Conservation (phyloP, 2,888 invertebrate species). For the Trilocha varians region DNA sequence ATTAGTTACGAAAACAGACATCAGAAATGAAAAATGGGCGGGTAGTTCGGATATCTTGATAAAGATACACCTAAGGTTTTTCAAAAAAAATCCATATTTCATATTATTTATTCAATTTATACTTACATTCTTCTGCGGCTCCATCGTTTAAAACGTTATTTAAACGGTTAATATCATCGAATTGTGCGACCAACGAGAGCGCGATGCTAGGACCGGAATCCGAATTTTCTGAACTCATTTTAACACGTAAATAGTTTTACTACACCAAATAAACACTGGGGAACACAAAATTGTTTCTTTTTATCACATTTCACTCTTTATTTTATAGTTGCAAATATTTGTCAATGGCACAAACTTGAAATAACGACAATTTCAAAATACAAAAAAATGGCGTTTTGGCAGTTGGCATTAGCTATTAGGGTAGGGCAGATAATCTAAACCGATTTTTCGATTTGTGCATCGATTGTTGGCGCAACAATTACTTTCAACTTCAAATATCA, state of each 20-base stretch:
- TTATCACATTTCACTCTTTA: conserved; percentile 13
- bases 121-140: conserved; percentile 79
- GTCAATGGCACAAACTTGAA: conserved; percentile 15
- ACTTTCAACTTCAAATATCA: too few species aligned
- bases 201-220: conserved; percentile 48
- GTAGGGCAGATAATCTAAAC: too few species aligned
- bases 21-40: background rate
- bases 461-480: too few species aligned
- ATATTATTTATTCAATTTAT: background rate
- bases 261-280: background rate
- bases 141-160: conserved; percentile 77
- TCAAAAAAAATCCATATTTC: background rate
- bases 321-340: conserved; percentile 2
- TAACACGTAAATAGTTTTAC: conserved; percentile 10
- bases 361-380: too few species aligned
- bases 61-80: too few species aligned
- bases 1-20: too few species aligned
- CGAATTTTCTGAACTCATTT: conserved; percentile 60
- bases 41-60: background rate
- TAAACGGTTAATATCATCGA: conserved; percentile 81
- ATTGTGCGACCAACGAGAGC: conserved; percentile 78
- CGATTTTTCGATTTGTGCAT: too few species aligned
- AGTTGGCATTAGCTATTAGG: too few species aligned
- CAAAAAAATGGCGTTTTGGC: too few species aligned
- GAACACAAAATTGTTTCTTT: background rate